phyloP scores from a whole-genome alignment of 2,797 vertebrate genomes.

The Tachyglossus aculeatus region DNA sequence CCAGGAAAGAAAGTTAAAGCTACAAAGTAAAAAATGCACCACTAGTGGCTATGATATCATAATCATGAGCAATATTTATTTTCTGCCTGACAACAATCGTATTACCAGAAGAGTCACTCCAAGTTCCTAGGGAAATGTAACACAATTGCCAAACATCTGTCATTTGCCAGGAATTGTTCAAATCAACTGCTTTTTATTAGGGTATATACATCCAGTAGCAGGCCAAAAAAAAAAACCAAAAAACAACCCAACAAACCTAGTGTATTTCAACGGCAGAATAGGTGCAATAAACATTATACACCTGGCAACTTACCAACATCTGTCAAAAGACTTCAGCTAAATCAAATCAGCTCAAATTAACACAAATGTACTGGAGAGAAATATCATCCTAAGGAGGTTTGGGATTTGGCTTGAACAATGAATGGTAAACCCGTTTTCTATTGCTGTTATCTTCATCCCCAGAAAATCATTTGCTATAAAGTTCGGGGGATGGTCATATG shows the following conservation, averaged over 20 bases:
- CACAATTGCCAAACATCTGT: background rate
- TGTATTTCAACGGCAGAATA: background rate
- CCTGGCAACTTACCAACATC: conserved; percentile 12
- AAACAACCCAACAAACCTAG: background rate
- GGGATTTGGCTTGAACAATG: background rate
- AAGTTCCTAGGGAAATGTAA: conserved; percentile 40
- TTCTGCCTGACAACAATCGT: background rate
- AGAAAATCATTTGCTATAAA: background rate
- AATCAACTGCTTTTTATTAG: conserved; percentile 30
- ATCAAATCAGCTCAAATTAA: background rate
- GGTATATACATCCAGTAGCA: background rate
- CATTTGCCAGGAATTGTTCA: conserved; percentile 16
- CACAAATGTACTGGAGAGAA: background rate
- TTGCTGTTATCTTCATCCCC: background rate
- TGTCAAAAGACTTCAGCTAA: background rate
- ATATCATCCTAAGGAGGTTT: background rate
- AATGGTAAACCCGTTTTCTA: background rate
- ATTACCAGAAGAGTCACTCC: background rate
- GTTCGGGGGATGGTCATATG: too few species aligned
- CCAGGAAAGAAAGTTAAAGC: background rate
- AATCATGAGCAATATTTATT: background rate
- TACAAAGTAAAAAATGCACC: background rate
- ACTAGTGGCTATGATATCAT: background rate
- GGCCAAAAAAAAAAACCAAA: background rate
- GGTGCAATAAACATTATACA: background rate